These are phyloP conservation scores for Eilema griseolum DNA, from an alignment of 2,888 invertebrate species.

Conservation along the genomic window DNA sequence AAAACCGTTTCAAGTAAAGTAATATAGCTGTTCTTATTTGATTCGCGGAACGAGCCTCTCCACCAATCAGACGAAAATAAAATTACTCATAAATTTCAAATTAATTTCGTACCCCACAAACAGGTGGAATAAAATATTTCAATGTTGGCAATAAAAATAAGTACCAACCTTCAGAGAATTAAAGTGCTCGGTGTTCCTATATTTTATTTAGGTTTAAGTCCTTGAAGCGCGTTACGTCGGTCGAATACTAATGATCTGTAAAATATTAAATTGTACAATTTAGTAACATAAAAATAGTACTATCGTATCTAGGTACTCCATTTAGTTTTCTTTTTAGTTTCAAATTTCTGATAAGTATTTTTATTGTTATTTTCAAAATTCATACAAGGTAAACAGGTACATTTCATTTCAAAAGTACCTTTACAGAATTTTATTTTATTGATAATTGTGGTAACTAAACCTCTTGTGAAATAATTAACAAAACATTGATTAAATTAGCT, in stretches of 20 bases:
- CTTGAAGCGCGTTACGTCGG: constrained; percentile 41
- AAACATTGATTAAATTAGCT: too few species aligned
- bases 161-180: constrained; percentile 39
- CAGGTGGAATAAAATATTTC: constrained; percentile 48
- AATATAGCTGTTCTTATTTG: constrained; percentile 15
- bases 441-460: too few species aligned
- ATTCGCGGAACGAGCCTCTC: constrained; percentile 13
- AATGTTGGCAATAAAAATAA: constrained; percentile 48
- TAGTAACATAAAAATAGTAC: constrained; percentile 24
- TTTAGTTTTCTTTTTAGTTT: too few species aligned
- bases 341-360: too few species aligned
- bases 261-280: constrained; percentile 40
- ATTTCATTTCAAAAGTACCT: too few species aligned
- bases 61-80: constrained; percentile 22
- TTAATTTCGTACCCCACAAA: constrained; percentile 36
- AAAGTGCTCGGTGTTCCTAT: constrained; percentile 44
- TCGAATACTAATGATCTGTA: constrained; percentile 49
- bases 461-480: too few species aligned
- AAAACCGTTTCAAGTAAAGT: neutral
- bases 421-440: too few species aligned
- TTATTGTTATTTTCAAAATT: too few species aligned
- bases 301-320: too few species aligned
- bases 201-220: constrained; percentile 54
- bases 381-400: too few species aligned
- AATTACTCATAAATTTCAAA: constrained; percentile 25